Base-by-base conservation (phyloP, 2,888 invertebrate species). In the Bombylius discolor region DNA sequence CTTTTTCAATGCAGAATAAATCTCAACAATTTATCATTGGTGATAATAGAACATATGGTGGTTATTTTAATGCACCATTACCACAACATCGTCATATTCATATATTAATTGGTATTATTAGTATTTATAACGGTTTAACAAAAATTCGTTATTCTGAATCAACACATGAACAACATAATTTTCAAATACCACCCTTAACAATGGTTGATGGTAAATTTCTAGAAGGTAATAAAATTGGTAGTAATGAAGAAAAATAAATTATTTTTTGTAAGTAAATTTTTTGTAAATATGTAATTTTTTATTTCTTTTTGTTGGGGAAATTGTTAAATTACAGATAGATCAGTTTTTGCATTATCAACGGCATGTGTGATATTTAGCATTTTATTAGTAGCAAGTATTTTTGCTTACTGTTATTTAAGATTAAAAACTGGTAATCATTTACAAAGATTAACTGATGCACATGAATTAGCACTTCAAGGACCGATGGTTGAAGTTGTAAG, bases 21-120 rank as follows among this genome's bases (percentile, higher is more conserved):
- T 80, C 48, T 77, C 79, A 62, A 78, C 79, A 53, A 23, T 94
- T 94, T 71, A 76, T 79, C 1, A 81, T 94, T 49, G 94, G 94
- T 6, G 87, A 93, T 72, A 81, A 81, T 11, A 77, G 76, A 59
- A 79, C 74, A 5, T 88, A 91, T 67, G 86, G 87, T 60, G 81
- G 81, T 0, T 91, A 82, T 67, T 82, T 79, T 62, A 94, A 94
- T 76, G 84, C 82, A 4, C 87, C 88, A 0, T 70, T 94, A 52
- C 78, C 80, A 11, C 70, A 78, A 39, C 77, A 79, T 12, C 74
- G 77, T 62, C 79, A 83, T 61, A 81, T 85, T 62, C 82, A 83
- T 62, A 77, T 90, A 5, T 80, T 84, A 50, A 72, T 87, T 55
- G 88, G 87, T 14, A 77, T 89, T 55, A 80, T 85, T 4, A 88